A percentile compares a stretch with the other conserved stretches of the same genome.
These are phyloP conservation scores for Benitochromis conjunctus DNA, from an alignment of 2,113 vertebrate genomes.

Conservation along the genomic window DNA sequence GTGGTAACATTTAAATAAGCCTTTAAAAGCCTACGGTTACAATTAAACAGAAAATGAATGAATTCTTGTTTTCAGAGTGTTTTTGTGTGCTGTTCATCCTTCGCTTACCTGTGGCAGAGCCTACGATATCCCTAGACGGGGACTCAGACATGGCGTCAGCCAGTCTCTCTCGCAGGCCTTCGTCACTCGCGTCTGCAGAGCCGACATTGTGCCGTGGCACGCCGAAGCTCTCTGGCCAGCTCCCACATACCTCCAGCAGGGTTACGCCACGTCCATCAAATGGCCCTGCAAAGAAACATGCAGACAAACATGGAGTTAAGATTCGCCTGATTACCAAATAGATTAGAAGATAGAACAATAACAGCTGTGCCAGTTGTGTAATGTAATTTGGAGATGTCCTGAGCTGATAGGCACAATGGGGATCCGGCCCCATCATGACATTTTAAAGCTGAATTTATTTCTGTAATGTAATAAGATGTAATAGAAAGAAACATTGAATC, in stretches of 20 bases:
- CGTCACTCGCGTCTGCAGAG: slow-evolving; percentile 87
- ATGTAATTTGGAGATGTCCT: not conserved
- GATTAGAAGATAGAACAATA: not conserved
- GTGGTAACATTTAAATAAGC: not conserved
- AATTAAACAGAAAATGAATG: not conserved
- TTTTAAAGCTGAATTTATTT: not conserved
- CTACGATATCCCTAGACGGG: slow-evolving; percentile 88
- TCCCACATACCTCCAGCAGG: slow-evolving; percentile 93
- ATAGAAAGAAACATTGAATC: not conserved
- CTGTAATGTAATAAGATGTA: not conserved
- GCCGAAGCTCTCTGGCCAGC: slow-evolving; percentile 96
- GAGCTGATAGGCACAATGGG: not conserved
- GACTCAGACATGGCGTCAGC: slow-evolving; percentile 97
- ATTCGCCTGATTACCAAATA: not conserved
- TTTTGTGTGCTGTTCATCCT: not conserved
- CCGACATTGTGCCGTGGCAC: slow-evolving; percentile 85
- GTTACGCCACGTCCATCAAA: slow-evolving; percentile 91
- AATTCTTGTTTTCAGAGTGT: not conserved
- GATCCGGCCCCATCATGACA: not conserved
- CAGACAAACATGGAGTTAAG: not conserved
- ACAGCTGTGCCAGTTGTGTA: not conserved
- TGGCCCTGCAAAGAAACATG: slow-evolving; percentile 70
- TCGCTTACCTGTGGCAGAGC: slow-evolving; percentile 91
- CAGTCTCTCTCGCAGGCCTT: slow-evolving; percentile 91
- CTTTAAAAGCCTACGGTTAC: not conserved